Evolutionary conservation across 2,888 invertebrate species (phyloP), one percentile per base, ranked within the genome.

Genomic region (Rotaria sp.): DNA sequence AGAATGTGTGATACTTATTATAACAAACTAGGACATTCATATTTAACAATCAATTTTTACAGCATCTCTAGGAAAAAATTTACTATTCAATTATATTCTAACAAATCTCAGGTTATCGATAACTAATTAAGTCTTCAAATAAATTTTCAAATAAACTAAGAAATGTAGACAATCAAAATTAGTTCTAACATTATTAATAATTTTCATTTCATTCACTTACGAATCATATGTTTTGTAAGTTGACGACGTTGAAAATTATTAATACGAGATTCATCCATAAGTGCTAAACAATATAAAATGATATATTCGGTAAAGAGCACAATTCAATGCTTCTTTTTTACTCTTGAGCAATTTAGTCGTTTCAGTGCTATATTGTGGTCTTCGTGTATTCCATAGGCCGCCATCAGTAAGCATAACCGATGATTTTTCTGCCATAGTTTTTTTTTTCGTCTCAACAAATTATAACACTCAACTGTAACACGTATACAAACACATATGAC

Each of bases 361-460:
- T 80, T 45, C 80, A 41, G 35, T 11, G 45, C 80, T 80, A 80
- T 10, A 80, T 41, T 80, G 26, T 26, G 45, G 41, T 80, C n/a
- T 80, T 80, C 80, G 80, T 45, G 80, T 80, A 80, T 80, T 80
- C 80, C 80, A 80, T 80, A 80, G n/a, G 26, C 80, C 80, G 15
- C 80, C 80, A 45, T 80, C 26, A 21, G 80, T 80, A n/a, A 80
- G n/a, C 45, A n/a, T 24, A 26, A 80, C n/a, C 13, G 80, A 80
- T 21, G 80, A 13, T 80, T 45, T 41, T 80, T 45, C 13, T 45
- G 80, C 26, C 45, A 80, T 80, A 3, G 30, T 67, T 67, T 59
- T n/a, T n/a, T n/a, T n/a, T n/a, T n/a, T n/a, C n/a, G n/a, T 21
- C n/a, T 67, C 18, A 18, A 30, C 11, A 30, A 67, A 30, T 67